Percentiles rank a stretch among this genome's conserved stretches.
Evolutionary conservation across 2,113 vertebrate genomes (phyloP).

Genomic region (Neopipo cinnamomea): DNA sequence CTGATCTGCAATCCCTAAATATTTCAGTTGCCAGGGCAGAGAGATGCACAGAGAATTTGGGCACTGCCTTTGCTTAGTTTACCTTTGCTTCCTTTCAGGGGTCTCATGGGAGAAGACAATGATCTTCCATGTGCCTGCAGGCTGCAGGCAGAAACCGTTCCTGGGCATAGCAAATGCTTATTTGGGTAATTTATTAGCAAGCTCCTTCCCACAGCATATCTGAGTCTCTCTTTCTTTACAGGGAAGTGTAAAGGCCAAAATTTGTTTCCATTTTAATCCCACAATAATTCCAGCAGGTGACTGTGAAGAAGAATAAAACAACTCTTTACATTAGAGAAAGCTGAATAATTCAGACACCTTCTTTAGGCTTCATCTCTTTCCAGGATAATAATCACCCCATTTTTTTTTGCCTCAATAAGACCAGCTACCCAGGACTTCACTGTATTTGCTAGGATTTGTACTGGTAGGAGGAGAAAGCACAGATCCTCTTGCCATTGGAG

Average conservation of each 20-base stretch:
- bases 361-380: not conserved
- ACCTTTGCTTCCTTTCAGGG: not conserved
- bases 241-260: not conserved
- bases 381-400: not conserved
- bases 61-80: not conserved
- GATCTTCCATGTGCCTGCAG: not conserved
- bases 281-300: not conserved
- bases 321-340: not conserved
- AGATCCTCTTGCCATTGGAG: not conserved
- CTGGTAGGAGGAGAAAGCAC: not conserved
- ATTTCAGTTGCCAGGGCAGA: not conserved
- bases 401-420: constrained; percentile 11
- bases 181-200: not conserved
- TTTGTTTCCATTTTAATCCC: not conserved
- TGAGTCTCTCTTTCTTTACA: not conserved
- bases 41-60: not conserved
- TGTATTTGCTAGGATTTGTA: not conserved
- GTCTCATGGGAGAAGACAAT: not conserved
- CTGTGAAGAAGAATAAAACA: not conserved
- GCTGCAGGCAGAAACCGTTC: not conserved
- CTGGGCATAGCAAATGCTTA: not conserved
- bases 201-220: not conserved
- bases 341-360: constrained; percentile 15
- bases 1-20: not conserved
- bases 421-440: not conserved